A percentile compares a stretch with the other conserved stretches of the same genome.
phyloP scores from a whole-genome alignment of 1,140 invertebrate genomes.

The Mesaphorura yosii region DNA sequence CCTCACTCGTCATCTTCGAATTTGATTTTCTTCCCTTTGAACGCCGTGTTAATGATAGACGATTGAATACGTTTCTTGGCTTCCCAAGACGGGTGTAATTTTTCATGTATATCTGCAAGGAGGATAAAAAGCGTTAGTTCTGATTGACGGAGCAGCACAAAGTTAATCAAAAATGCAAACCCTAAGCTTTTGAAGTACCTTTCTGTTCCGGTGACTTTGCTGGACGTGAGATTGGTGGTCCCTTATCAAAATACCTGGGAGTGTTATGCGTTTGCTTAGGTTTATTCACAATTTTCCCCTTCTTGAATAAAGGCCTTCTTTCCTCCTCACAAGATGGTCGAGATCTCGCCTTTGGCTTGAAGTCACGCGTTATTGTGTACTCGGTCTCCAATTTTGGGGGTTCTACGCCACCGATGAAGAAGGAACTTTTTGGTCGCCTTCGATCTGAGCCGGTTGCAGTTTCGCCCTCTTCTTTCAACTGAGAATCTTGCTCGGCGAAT shows the following conservation, averaged over 20 bases:
- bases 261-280: neutral
- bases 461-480: no score
- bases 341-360: neutral
- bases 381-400: neutral
- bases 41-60: conserved; percentile 29
- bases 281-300: conserved; percentile 14
- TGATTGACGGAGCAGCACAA: neutral
- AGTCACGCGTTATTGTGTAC: neutral
- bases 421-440: conserved; percentile 21
- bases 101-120: no score
- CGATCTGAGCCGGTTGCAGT: no score
- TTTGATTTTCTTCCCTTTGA: conserved; percentile 37
- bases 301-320: conserved; percentile 10
- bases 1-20: conserved; percentile 32
- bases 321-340: neutral
- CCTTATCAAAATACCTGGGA: neutral
- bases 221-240: neutral
- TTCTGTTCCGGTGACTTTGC: neutral
- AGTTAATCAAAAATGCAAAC: neutral
- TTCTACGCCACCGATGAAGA: conserved; percentile 29
- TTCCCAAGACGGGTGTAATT: conserved; percentile 39
- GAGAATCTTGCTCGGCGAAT: no score
- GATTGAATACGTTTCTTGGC: conserved; percentile 36
- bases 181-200: neutral
- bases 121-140: neutral